Evolutionary conservation across 2,797 vertebrate genomes (phyloP), one percentile per base, ranked within the genome.

Genomic region (Ara ararauna): DNA sequence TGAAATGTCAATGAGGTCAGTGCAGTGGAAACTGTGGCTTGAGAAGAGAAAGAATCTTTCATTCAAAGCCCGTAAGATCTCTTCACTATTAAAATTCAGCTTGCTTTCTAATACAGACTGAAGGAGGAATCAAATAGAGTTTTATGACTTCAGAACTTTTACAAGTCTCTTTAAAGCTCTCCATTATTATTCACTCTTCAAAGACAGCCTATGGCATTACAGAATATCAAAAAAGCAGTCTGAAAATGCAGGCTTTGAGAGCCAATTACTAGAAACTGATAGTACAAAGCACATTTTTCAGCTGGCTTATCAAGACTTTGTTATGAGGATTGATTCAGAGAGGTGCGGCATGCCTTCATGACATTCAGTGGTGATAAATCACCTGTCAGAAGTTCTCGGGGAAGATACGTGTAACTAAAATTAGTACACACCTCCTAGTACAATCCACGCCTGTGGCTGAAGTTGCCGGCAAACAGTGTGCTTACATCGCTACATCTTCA

Each of bases 111-210:
- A 93, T 94, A 81, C 27, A 81, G 90, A 75, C 91, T 53, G 72
- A 95, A 92, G 73, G 47, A 91, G 53, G 92, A 96, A 96, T 93
- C 91, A 96, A 91, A 95, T 77, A 95, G 81, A 87, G 58, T 93
- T 97, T 95, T 90, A 91, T 94, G 94, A 92, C 75, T 95, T 87
- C 58, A 66, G 94, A 96, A 96, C 83, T 96, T 91, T 58, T 67
- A 65, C 61, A 93, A 92, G 72, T 89, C 85, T 95, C 92, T 97
- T 94, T 83, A 95, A 97, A 96, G 67, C 85, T 93, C 60, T 56
- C 56, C 70, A 73, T 68, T 93, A 93, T 95, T 95, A 77, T 81
- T 93, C 61, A 54, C 27, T 95, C 70, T 89, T 93, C 78, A 96
- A 94, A 91, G 92, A 47, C 38, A 74, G 86, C 81, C 73, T 66